phyloP scores from a whole-genome alignment of 1,140 invertebrate species.

The Brachionus angularis region DNA sequence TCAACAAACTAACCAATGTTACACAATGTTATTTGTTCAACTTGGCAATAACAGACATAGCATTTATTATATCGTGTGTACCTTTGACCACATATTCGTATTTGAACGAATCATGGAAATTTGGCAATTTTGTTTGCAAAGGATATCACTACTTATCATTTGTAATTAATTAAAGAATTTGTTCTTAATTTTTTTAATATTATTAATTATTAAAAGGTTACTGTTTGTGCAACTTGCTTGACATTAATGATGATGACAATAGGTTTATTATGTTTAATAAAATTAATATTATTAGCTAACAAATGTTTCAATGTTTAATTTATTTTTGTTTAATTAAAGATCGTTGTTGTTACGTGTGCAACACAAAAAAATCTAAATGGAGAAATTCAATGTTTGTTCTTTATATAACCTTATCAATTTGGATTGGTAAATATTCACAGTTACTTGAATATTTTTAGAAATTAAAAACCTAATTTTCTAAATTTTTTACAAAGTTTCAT shows the following conservation, averaged over 20 bases:
- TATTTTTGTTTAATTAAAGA: not conserved
- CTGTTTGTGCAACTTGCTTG: conserved; percentile 51
- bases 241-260: conserved; percentile 54
- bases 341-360: conserved; percentile 32
- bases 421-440: conserved; percentile 11
- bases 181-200: no score
- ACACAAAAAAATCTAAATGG: conserved; percentile 14
- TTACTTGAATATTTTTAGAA: not conserved
- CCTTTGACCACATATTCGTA: conserved; percentile 6
- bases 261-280: conserved; percentile 43
- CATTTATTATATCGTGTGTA: conserved; percentile 32
- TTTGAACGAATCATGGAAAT: conserved; percentile 1
- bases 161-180: conserved; percentile 20
- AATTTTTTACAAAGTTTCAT: not conserved
- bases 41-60: conserved; percentile 28
- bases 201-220: conserved; percentile 47
- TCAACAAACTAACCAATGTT: conserved; percentile 25
- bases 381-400: conserved; percentile 32
- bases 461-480: not conserved
- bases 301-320: not conserved
- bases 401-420: conserved; percentile 19
- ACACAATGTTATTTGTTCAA: conserved; percentile 43
- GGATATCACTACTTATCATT: conserved; percentile 26
- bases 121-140: conserved; percentile 41
- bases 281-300: not conserved